Percentiles rank a stretch among this genome's conserved stretches.
phyloP scores from a whole-genome alignment of 1,140 invertebrate species.

The Drosophila equinoxialis region DNA sequence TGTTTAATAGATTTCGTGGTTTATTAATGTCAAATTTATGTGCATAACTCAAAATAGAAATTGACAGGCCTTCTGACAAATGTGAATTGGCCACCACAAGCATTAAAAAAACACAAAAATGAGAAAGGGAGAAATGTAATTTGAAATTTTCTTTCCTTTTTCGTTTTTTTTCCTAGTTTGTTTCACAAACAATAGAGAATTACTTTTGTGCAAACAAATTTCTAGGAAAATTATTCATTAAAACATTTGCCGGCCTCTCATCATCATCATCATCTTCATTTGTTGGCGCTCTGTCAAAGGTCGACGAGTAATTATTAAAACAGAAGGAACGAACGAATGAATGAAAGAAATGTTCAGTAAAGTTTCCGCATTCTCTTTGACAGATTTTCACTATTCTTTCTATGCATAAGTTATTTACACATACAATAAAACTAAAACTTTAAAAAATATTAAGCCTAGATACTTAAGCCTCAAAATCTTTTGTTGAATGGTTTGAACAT shows the following conservation, averaged over 20 bases:
- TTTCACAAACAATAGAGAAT: conserved; percentile 3
- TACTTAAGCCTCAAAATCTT: no score
- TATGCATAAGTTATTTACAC: no score
- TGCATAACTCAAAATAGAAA: conserved; percentile 44
- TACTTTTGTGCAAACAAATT: conserved; percentile 2
- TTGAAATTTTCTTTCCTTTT: background rate
- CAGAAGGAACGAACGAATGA: background rate
- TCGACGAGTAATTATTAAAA: background rate
- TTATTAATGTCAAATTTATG: conserved; percentile 77
- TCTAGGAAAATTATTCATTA: conserved; percentile 7
- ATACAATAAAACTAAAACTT: no score
- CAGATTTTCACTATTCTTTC: no score
- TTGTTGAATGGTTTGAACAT: no score
- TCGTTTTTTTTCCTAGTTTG: background rate
- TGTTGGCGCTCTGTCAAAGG: background rate
- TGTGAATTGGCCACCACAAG: conserved; percentile 19
- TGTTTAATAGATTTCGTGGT: conserved; percentile 45
- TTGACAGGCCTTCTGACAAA: conserved; percentile 34
- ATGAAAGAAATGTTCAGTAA: conserved; percentile 5
- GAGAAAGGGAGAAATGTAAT: background rate
- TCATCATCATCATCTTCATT: background rate
- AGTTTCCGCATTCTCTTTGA: conserved; percentile 1
- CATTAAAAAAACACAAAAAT: no score
- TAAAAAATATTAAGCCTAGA: no score
- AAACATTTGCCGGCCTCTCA: background rate